phyloP scores from a whole-genome alignment of 1,140 invertebrate genomes.

The Euura lappo region DNA sequence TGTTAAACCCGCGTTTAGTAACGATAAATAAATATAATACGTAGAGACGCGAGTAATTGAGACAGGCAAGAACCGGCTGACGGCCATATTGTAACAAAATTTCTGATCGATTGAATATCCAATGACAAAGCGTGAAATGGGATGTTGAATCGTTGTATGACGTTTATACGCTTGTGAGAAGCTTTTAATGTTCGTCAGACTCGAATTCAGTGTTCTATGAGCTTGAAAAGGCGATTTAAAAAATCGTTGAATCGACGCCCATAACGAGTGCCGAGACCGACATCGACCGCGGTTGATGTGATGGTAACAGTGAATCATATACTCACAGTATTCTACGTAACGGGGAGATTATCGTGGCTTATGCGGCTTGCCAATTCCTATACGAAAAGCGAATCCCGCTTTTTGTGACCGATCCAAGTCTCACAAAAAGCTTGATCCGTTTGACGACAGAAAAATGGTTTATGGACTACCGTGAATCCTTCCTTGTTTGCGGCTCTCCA shows the following conservation, averaged over 20 bases:
- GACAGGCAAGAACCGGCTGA: constrained; percentile 34
- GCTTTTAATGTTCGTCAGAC: too few species aligned
- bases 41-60: neutral
- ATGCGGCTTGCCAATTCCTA: constrained; percentile 51
- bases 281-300: neutral
- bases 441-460: constrained; percentile 60
- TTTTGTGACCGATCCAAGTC: constrained; percentile 61
- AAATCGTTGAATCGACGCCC: too few species aligned
- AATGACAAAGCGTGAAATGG: constrained; percentile 12
- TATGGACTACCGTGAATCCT: constrained; percentile 42
- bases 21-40: too few species aligned
- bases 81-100: constrained; percentile 52
- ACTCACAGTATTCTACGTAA: neutral
- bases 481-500: constrained; percentile 17
- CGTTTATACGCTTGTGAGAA: too few species aligned
- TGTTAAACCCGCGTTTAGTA: too few species aligned
- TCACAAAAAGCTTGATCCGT: constrained; percentile 63
- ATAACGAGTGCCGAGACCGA: neutral
- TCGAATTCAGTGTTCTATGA: too few species aligned
- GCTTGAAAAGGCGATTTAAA: too few species aligned
- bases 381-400: constrained; percentile 62
- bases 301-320: neutral
- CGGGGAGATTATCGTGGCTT: neutral
- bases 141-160: neutral
- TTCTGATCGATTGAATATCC: constrained; percentile 40